A percentile compares a stretch with the other conserved stretches of the same genome.
These are phyloP conservation scores for Meiosimyza decipiens DNA, from an alignment of 2,888 invertebrate genomes.

Conservation along the genomic window DNA sequence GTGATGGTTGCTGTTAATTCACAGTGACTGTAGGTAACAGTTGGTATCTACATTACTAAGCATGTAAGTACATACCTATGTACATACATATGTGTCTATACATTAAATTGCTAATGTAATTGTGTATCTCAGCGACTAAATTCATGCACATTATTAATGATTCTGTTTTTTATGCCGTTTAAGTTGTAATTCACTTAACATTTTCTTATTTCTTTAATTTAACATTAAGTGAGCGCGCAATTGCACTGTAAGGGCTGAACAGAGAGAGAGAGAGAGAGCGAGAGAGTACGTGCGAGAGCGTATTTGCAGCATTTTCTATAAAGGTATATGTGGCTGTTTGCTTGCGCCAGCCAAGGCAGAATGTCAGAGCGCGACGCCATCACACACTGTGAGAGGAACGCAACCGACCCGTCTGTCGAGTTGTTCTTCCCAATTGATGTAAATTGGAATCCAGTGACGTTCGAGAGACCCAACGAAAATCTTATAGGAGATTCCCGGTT, in stretches of 20 bases:
- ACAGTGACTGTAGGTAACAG: too few relatives aligned
- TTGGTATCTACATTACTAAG: too few relatives aligned
- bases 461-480: conserved; percentile 49
- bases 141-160: too few relatives aligned
- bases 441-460: conserved; percentile 46
- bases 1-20: too few relatives aligned
- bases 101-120: too few relatives aligned
- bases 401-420: conserved; percentile 26
- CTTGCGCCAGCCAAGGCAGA: neutral
- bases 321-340: neutral
- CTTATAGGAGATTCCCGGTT: conserved; percentile 47
- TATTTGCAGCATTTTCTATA: neutral
- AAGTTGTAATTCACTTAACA: too few relatives aligned
- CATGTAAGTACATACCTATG: too few relatives aligned
- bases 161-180: too few relatives aligned
- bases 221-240: too few relatives aligned
- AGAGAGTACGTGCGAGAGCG: neutral
- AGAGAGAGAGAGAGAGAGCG: neutral
- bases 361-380: neutral
- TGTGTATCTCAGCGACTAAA: too few relatives aligned
- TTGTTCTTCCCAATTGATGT: conserved; percentile 46
- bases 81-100: too few relatives aligned
- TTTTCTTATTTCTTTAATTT: too few relatives aligned
- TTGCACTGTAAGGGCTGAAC: neutral
- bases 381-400: conserved; percentile 1